A percentile compares a stretch with the other conserved stretches of the same genome.
phyloP scores from a whole-genome alignment of 2,888 invertebrate species.

The Eucriotettix oculatus region DNA sequence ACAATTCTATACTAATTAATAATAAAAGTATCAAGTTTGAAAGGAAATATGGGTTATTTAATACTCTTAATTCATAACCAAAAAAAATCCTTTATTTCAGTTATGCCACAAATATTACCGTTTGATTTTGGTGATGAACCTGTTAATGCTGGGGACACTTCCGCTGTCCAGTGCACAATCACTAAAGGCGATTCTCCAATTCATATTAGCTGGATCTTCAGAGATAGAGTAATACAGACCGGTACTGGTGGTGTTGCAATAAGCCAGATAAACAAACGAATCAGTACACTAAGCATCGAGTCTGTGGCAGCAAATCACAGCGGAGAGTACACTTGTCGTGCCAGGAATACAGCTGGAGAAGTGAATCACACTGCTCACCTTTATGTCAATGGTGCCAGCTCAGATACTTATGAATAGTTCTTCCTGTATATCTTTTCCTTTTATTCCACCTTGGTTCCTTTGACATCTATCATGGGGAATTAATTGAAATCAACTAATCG shows the following conservation, averaged over 20 bases:
- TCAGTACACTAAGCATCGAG: slow-evolving; percentile 53
- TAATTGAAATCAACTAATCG: too few relatives aligned
- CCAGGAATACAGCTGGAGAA: slow-evolving; percentile 48
- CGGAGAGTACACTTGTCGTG: slow-evolving; percentile 58
- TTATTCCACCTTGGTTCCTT: too few relatives aligned
- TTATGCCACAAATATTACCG: slow-evolving; percentile 13
- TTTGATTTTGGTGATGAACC: slow-evolving; percentile 45
- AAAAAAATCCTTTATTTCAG: neutral
- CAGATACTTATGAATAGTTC: too few relatives aligned
- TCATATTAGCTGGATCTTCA: slow-evolving; percentile 55
- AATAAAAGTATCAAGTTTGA: too few relatives aligned
- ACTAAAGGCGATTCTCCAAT: slow-evolving; percentile 66
- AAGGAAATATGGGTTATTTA: too few relatives aligned
- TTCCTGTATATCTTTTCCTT: too few relatives aligned
- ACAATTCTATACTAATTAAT: too few relatives aligned
- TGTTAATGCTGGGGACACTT: slow-evolving; percentile 58
- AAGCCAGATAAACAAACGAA: slow-evolving; percentile 22
- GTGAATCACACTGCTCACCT: slow-evolving; percentile 47
- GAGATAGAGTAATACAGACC: slow-evolving; percentile 36
- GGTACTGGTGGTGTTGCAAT: slow-evolving; percentile 24
- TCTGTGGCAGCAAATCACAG: slow-evolving; percentile 55
- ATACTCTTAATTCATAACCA: too few relatives aligned
- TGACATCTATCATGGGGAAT: too few relatives aligned
- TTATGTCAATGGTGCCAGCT: slow-evolving; percentile 48
- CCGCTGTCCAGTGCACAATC: slow-evolving; percentile 42